phyloP scores from a whole-genome alignment of 1,140 invertebrate species.

The Saccostrea cuccullata region DNA sequence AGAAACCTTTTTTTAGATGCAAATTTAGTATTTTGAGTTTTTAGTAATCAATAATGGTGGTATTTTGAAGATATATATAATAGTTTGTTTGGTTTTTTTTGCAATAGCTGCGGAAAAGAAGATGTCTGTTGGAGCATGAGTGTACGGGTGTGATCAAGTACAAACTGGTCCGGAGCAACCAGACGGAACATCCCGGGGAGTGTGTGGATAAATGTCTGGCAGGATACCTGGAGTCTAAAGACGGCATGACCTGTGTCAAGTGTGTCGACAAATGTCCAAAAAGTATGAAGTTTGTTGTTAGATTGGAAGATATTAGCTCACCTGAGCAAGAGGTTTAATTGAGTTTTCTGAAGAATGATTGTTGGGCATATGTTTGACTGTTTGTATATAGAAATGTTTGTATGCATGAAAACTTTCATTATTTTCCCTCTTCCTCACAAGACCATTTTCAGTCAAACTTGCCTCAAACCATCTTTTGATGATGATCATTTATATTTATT shows the following conservation, averaged over 20 bases:
- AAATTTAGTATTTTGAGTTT: too few relatives aligned
- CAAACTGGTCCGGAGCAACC: constrained; percentile 28
- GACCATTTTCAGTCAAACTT: too few relatives aligned
- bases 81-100: background rate
- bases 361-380: too few relatives aligned
- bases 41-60: too few relatives aligned
- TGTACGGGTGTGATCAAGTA: background rate
- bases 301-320: background rate
- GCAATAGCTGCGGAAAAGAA: constrained; percentile 33
- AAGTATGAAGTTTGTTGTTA: constrained; percentile 24
- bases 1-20: too few relatives aligned
- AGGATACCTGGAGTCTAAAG: constrained; percentile 23
- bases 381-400: too few relatives aligned
- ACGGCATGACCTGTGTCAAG: constrained; percentile 42
- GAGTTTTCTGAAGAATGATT: background rate
- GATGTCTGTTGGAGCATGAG: constrained; percentile 41
- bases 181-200: constrained; percentile 21
- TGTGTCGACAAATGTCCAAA: constrained; percentile 54
- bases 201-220: constrained; percentile 46
- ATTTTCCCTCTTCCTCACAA: too few relatives aligned
- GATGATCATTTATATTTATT: too few relatives aligned
- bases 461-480: too few relatives aligned
- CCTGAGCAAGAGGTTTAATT: background rate
- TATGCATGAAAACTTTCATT: too few relatives aligned
- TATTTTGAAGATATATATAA: too few relatives aligned